Evolutionary conservation across 2,888 invertebrate species (phyloP), one percentile per base, ranked within the genome.

Genomic region (Agriotes lineatus): DNA sequence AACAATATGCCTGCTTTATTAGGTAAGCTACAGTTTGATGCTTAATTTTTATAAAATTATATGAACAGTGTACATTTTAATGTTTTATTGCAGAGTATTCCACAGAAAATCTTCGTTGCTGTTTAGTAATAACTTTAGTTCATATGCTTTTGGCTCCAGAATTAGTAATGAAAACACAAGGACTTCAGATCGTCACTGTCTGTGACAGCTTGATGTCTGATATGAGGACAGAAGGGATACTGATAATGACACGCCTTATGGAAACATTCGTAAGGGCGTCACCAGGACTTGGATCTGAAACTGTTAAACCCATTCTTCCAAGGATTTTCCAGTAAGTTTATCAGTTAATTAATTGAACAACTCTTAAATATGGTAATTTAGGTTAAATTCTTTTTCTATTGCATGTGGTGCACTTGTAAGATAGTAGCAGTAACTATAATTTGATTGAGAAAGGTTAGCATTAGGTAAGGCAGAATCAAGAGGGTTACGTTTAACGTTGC

Each of bases 141-240:
- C 95, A 96, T 82, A 88, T 95, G 0, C 84, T 96, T 12, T 84
- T 96, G 9, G 92, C 91, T 71, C 94, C 95, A 0, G 90, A 93
- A 77, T 89, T 92, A 74, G 94, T 94, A 80, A 86, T 96, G 67
- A 86, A 90, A 75, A 90, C 89, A 6, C 90, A 91, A 68, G 95
- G 95, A 0, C 86, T 87, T 9, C 87, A 88, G 54, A 88, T 96
- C 70, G 89, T 95, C 73, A 86, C 88, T 0, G 86, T 91, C 9
- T 87, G 95, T 69, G 90, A 90, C 73, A 89, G 90, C 60, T 86
- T 96, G 82, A 85, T 96, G 73, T 87, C 90, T 14, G 96, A 97
- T 81, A 89, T 96, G 86, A 87, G 90, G 65, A 85, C 88, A 1
- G 93, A 94, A 78, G 94, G 92, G 30, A 86, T 91, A 59, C 87